Base-by-base conservation (phyloP, 1,140 invertebrate species). In the Myzus persicae region DNA sequence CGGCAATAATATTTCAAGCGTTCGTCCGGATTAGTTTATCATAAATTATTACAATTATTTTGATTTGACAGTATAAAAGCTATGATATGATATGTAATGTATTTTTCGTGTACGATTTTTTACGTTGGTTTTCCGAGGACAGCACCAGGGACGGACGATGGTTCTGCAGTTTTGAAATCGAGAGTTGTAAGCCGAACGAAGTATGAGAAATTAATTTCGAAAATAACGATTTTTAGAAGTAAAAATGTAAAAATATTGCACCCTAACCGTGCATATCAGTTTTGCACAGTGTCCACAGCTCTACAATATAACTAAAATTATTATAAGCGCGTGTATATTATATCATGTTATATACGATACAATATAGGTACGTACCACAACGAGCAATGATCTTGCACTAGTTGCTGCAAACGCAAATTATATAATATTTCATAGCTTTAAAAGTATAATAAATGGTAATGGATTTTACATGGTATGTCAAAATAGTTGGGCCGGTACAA, bases 401-500 rank as follows among this genome's bases (percentile, higher is more conserved):
- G n/a, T n/a, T n/a, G 76, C 20, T 18, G 7, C 24, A 54, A 40
- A 40, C 20, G 31, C 38, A 54, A 48, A 36, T 54, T n/a, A 48
- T 38, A 90, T 90, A 90, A 51, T 90, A 90, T 90, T 38, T 9
- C n/a, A 40, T 90, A 38, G n/a, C 44, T 89, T 89, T 89, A 89
- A 54, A n/a, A 87, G 84, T 87, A 44, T 48, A 20, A 87, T 48
- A 87, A 90, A 91, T 76, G 59, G 42, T 91, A 91, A 91, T 91
- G 90, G 59, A 91, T 91, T 91, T 91, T 44, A 38, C 22, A 91
- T 76, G 90, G 90, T 82, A 40, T 81, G 90, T 91, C 90, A 76
- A 81, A 91, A 81, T 42, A 26, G 38, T 76, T n/a, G 59, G 59
- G 14, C 59, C 59, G 31, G 14, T 67, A 54, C 54, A n/a, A n/a